Conservation (phyloP, 2,888 invertebrate species). For the Ligdia adustata region DNA sequence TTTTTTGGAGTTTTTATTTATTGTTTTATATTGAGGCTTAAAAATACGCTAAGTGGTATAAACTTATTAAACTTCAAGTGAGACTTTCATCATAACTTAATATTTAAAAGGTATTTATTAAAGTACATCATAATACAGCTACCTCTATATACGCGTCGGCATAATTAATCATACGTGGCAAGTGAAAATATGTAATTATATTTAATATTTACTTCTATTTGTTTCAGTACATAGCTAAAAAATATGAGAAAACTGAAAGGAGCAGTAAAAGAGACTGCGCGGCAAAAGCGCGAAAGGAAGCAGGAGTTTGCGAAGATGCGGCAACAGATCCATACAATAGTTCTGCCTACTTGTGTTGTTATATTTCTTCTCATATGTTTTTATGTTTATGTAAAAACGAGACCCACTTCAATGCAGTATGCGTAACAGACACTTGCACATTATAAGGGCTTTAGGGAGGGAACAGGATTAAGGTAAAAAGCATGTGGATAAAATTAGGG, state of each 20-base stretch:
- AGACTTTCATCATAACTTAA: too few species aligned
- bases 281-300: constrained; percentile 93
- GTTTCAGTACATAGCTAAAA: constrained; percentile 50
- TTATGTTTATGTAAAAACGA: constrained; percentile 92
- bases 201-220: constrained; percentile 3
- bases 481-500: too few species aligned
- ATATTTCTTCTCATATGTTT: constrained; percentile 88
- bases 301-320: constrained; percentile 92
- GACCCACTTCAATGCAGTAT: constrained; percentile 82
- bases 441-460: too few species aligned
- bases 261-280: constrained; percentile 91
- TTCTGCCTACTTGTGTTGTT: constrained; percentile 88
- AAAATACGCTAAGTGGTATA: too few species aligned
- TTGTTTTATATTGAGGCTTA: too few species aligned
- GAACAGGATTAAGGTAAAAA: too few species aligned
- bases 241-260: constrained; percentile 92
- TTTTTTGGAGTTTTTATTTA: too few species aligned
- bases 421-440: too few species aligned
- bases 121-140: too few species aligned
- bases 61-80: too few species aligned
- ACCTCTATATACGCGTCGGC: too few species aligned
- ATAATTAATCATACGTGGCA: constrained; percentile 13
- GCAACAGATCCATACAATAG: constrained; percentile 90
- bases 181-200: neutral
- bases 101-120: too few species aligned